These are phyloP conservation scores for Catagonus wagneri DNA, from an alignment of 2,113 vertebrate genomes.

Conservation along the genomic window DNA sequence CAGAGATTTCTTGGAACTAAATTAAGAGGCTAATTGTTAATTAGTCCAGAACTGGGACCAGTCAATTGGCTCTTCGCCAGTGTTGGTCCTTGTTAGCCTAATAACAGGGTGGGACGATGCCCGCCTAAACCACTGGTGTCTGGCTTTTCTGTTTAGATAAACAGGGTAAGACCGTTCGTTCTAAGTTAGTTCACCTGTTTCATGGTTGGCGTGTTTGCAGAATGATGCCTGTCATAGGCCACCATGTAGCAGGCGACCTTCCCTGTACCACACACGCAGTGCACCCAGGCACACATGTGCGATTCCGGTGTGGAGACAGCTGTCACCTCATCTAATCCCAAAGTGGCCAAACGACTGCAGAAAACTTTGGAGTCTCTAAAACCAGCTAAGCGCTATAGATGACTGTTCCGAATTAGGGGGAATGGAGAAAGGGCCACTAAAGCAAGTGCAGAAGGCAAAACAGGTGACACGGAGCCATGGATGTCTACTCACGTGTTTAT, in stretches of 20 bases:
- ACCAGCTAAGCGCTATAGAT: not conserved
- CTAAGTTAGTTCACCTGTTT: not conserved
- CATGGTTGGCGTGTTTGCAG: not conserved
- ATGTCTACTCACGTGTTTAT: not conserved
- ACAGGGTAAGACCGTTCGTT: slow-evolving; percentile 63
- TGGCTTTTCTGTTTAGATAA: slow-evolving; percentile 64
- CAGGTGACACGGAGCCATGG: rapidly evolving
- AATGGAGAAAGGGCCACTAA: not conserved
- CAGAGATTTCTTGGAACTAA: slow-evolving; percentile 8
- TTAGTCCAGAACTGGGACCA: not conserved
- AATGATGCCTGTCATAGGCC: not conserved
- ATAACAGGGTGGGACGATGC: slow-evolving; percentile 39
- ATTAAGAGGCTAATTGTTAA: slow-evolving; percentile 42
- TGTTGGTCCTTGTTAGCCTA: not conserved
- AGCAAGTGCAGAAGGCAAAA: not conserved
- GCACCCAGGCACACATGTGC: not conserved
- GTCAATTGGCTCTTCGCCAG: slow-evolving; percentile 45
- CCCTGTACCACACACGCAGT: too few relatives aligned
- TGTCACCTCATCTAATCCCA: not conserved
- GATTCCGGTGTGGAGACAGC: not conserved
- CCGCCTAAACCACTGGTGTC: slow-evolving; percentile 67
- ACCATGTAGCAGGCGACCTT: not conserved
- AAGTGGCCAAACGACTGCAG: not conserved
- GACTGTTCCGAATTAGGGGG: not conserved
- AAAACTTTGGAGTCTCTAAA: slow-evolving; percentile 21